phyloP scores from a whole-genome alignment of 2,113 vertebrate genomes.

The Archilochus colubris region DNA sequence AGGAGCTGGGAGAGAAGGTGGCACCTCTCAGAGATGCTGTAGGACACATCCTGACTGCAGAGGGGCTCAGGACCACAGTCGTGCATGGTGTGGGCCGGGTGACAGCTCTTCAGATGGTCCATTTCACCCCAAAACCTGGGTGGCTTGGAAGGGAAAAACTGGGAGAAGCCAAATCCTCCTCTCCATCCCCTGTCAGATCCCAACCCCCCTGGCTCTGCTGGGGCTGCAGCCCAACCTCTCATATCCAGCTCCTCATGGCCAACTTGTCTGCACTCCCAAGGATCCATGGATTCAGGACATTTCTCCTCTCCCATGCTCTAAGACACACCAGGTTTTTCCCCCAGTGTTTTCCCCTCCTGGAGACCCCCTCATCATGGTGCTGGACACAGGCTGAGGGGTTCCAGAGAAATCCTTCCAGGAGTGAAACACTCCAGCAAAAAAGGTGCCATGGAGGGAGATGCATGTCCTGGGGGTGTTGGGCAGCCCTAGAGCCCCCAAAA shows the following conservation, averaged over 20 bases:
- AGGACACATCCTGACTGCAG: not conserved
- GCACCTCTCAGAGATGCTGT: not conserved
- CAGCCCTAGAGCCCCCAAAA: not conserved
- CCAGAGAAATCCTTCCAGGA: not conserved
- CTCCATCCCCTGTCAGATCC: not conserved
- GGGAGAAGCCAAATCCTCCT: not conserved
- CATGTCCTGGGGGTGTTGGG: accelerated
- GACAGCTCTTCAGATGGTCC: accelerated
- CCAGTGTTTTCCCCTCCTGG: not conserved
- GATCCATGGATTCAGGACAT: not conserved
- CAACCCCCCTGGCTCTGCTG: accelerated
- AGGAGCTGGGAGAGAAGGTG: not conserved
- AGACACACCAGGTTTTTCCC: not conserved
- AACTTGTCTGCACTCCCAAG: accelerated
- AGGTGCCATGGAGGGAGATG: accelerated
- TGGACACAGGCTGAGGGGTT: too few relatives aligned
- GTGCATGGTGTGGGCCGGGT: too few relatives aligned
- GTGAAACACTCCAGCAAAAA: not conserved
- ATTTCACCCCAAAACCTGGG: too few relatives aligned
- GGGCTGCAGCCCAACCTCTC: not conserved
- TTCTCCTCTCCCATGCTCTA: not conserved
- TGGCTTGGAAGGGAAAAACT: not conserved
- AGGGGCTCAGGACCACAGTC: not conserved
- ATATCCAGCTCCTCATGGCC: not conserved
- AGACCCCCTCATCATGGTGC: accelerated